Percentiles rank a stretch among this genome's conserved stretches.
Evolutionary conservation across 2,797 vertebrate genomes (phyloP).

Genomic region (Coracias cyanogaster): DNA sequence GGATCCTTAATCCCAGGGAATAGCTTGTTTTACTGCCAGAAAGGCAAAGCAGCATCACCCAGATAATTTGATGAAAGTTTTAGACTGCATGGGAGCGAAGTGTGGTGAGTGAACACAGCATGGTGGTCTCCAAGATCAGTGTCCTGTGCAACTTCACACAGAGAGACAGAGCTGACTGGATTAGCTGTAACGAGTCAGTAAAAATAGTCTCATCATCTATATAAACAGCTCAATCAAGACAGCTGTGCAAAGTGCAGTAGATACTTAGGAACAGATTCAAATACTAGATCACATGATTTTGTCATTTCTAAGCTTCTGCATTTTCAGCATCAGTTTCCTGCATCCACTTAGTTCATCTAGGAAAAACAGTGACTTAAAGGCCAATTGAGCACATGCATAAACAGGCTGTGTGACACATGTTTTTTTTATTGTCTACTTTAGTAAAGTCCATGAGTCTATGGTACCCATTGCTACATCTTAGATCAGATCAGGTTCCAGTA

Average conservation of each 20-base stretch:
- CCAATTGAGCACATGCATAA: not conserved
- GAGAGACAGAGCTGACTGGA: not conserved
- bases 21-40: not conserved
- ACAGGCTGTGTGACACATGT: not conserved
- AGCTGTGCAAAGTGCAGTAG: not conserved
- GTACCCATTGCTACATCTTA: not conserved
- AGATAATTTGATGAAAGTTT: not conserved
- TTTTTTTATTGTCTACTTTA: not conserved
- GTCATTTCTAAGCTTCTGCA: not conserved
- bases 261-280: not conserved
- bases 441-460: not conserved
- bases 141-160: not conserved
- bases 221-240: not conserved
- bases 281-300: not conserved
- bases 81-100: not conserved
- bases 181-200: not conserved
- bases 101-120: not conserved
- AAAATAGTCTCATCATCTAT: not conserved
- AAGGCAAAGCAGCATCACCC: not conserved
- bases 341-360: not conserved
- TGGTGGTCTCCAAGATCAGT: not conserved
- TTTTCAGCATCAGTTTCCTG: not conserved
- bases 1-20: not conserved
- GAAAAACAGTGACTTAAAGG: not conserved
- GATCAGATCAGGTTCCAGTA: not conserved